phyloP scores from a whole-genome alignment of 2,797 vertebrate genomes.

The Streptopelia turtur region DNA sequence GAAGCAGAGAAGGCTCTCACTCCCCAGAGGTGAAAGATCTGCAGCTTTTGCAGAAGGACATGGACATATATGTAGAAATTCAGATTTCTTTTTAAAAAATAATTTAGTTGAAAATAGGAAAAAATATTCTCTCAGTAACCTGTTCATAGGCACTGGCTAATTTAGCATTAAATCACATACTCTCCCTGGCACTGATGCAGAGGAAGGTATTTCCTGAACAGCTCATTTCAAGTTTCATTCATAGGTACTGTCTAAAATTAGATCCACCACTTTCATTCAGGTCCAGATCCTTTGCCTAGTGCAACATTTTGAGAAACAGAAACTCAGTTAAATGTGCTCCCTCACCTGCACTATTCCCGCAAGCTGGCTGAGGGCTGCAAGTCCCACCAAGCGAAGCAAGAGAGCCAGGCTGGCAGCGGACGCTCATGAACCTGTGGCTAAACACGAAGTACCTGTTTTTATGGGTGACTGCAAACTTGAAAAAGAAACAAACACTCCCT shows the following conservation, averaged over 20 bases:
- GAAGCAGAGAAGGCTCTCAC: neutral
- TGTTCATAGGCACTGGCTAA: constrained; percentile 70
- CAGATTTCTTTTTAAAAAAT: neutral
- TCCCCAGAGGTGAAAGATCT: neutral
- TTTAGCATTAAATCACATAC: constrained; percentile 79
- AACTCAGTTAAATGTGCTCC: constrained; percentile 62
- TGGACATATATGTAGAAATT: neutral
- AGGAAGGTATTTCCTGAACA: constrained; percentile 80
- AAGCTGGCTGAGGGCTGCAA: constrained; percentile 44
- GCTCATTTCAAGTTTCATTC: constrained; percentile 81
- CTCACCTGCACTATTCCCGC: constrained; percentile 35
- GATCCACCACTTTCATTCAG: constrained; percentile 77
- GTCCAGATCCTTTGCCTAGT: constrained; percentile 75
- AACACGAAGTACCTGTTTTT: constrained; percentile 64
- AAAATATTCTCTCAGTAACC: constrained; percentile 59
- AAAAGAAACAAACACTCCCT: neutral
- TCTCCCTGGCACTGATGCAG: constrained; percentile 66
- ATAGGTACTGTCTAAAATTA: constrained; percentile 83
- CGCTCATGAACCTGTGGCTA: constrained; percentile 62
- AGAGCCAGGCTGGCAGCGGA: constrained; percentile 13
- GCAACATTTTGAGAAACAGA: constrained; percentile 74
- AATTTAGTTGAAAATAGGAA: neutral
- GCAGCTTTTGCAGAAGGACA: constrained; percentile 3
- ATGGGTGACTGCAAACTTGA: neutral
- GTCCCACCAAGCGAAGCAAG: neutral